Evolutionary conservation across 1,140 invertebrate species (phyloP).

Genomic region (Akabosia matsudoensis): DNA sequence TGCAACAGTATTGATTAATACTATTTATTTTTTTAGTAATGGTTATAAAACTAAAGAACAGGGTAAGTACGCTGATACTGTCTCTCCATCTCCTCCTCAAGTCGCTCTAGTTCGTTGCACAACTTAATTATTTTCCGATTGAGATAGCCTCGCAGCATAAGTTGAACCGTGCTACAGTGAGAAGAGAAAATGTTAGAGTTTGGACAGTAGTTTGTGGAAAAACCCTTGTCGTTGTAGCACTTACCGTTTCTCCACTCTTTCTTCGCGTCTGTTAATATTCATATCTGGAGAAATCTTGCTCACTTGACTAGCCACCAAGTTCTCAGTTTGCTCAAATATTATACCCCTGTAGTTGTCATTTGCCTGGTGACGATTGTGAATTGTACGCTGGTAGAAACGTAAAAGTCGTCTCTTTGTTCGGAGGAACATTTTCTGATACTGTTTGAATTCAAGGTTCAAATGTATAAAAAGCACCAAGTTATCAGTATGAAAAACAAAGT

Average conservation of each 20-base stretch:
- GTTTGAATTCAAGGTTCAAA: not conserved
- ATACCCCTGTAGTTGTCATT: not conserved
- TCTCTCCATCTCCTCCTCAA: slow-evolving; percentile 42
- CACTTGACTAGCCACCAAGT: not conserved
- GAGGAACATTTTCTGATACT: slow-evolving; percentile 12
- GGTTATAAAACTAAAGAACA: slow-evolving; percentile 31
- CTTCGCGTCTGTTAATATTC: not conserved
- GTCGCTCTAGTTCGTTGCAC: slow-evolving; percentile 31
- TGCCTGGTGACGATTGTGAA: not conserved
- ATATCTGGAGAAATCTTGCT: not conserved
- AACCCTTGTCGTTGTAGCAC: too few species aligned
- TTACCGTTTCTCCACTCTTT: not conserved
- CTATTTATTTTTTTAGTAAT: slow-evolving; percentile 10
- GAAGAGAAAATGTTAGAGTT: slow-evolving; percentile 1
- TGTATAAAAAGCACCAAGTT: too few species aligned
- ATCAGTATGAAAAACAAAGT: not conserved
- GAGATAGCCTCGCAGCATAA: slow-evolving; percentile 32
- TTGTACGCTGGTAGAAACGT: not conserved
- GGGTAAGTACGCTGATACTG: slow-evolving; percentile 41
- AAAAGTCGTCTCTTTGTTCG: not conserved
- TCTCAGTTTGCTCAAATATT: not conserved
- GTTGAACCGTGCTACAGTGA: slow-evolving; percentile 27
- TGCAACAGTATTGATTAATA: not conserved
- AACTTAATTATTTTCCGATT: slow-evolving; percentile 34
- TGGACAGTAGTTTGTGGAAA: not conserved